Percentiles rank a stretch among this genome's conserved stretches.
These are phyloP conservation scores for Prochilodus magdalenae DNA, from an alignment of 2,113 vertebrate genomes.

Conservation along the genomic window DNA sequence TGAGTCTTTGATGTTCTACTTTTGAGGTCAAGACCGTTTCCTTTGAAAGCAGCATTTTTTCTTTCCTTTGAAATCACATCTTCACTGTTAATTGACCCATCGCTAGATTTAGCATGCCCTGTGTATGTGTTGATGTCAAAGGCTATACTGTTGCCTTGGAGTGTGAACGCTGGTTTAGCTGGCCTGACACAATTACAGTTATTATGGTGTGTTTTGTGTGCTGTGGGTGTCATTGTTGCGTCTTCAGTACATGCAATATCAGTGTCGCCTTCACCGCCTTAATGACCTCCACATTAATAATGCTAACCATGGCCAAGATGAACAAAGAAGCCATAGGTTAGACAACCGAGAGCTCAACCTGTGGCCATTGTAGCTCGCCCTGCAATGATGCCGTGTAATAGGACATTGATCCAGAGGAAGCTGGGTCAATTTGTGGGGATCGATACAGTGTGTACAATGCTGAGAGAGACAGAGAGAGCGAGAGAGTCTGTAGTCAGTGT, in stretches of 20 bases:
- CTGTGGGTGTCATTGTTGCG: conserved; percentile 32
- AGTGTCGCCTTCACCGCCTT: conserved; percentile 36
- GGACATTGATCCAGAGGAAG: conserved; percentile 72
- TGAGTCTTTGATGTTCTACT: conserved; percentile 59
- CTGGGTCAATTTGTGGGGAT: conserved; percentile 71
- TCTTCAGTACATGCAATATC: conserved; percentile 30
- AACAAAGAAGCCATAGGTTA: conserved; percentile 56
- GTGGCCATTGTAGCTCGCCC: conserved; percentile 69
- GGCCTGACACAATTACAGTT: conserved; percentile 32
- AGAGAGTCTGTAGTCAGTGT: background rate
- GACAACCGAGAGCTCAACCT: conserved; percentile 71
- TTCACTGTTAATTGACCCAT: conserved; percentile 25
- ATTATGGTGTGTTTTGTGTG: conserved; percentile 24
- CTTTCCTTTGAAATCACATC: conserved; percentile 27
- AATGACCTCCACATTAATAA: conserved; percentile 41
- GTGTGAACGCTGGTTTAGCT: conserved; percentile 10
- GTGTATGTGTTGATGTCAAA: conserved; percentile 20
- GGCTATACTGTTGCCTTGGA: conserved; percentile 17
- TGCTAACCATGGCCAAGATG: conserved; percentile 13
- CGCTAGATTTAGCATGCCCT: conserved; percentile 20
- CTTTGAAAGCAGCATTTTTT: conserved; percentile 17
- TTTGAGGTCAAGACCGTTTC: conserved; percentile 50
- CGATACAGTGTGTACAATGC: conserved; percentile 35
- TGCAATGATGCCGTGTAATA: conserved; percentile 77
- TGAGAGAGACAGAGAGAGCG: background rate